These are phyloP conservation scores for Macrosteles quadrilineatus DNA, from an alignment of 1,140 invertebrate genomes.

Conservation along the genomic window DNA sequence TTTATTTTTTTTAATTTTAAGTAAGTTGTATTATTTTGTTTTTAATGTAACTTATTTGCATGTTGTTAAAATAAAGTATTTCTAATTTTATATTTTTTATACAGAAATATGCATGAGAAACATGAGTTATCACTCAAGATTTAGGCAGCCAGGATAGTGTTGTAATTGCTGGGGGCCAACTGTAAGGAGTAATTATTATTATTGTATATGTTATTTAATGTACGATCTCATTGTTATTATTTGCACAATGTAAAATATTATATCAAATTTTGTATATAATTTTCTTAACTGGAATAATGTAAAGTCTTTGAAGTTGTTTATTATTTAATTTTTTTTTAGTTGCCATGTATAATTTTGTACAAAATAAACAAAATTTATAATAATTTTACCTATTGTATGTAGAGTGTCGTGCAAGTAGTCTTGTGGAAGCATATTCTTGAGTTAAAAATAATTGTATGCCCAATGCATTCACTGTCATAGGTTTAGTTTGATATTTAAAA, in stretches of 20 bases:
- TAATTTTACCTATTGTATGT: slow-evolving; percentile 17
- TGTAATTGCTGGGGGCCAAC: slow-evolving; percentile 22
- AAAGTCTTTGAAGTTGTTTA: background rate
- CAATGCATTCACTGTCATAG: slow-evolving; percentile 22
- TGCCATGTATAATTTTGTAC: slow-evolving; percentile 22
- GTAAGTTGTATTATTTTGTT: too few species aligned
- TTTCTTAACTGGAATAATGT: background rate
- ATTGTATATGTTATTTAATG: slow-evolving; percentile 18
- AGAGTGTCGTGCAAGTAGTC: slow-evolving; percentile 15
- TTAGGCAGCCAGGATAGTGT: background rate
- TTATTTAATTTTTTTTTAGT: background rate
- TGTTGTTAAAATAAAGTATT: background rate
- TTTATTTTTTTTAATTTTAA: too few species aligned
- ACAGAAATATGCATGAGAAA: background rate
- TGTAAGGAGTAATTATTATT: background rate
- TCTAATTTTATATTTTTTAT: background rate
- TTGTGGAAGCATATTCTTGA: slow-evolving; percentile 1
- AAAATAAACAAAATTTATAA: slow-evolving; percentile 1
- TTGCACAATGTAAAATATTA: slow-evolving; percentile 28
- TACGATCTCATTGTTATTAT: slow-evolving; percentile 31
- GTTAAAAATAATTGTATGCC: slow-evolving; percentile 23
- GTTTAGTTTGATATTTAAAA: slow-evolving; percentile 28
- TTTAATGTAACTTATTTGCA: background rate
- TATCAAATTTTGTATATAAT: slow-evolving; percentile 12
- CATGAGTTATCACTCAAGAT: background rate